Conservation (phyloP, 1,140 invertebrate genomes). For the Magallana angulata region DNA sequence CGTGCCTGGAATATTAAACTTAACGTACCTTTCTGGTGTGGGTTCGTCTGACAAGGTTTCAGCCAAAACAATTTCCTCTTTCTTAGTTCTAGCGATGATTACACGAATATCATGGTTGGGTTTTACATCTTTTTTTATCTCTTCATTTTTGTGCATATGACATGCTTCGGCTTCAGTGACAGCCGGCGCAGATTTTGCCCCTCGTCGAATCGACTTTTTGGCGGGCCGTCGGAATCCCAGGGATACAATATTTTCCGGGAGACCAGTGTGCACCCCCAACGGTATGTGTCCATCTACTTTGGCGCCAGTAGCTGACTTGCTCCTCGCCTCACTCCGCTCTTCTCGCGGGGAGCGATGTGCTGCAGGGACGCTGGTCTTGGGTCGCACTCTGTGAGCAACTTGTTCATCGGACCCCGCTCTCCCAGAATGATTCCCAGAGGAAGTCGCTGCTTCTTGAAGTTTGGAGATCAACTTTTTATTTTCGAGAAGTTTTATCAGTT, state of each 20-base stretch:
- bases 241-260: slow-evolving; percentile 42
- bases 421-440: background rate
- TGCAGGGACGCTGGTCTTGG: background rate
- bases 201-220: background rate
- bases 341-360: background rate
- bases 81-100: background rate
- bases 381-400: background rate
- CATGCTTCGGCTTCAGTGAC: background rate
- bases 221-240: slow-evolving; percentile 41
- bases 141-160: background rate
- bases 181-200: background rate
- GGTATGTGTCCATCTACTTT: background rate
- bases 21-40: background rate
- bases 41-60: background rate
- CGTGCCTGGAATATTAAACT: no score
- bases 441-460: slow-evolving; percentile 39
- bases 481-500: slow-evolving; percentile 42
- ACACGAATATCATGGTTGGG: background rate
- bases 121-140: background rate
- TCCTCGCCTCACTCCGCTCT: background rate
- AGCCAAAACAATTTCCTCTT: background rate
- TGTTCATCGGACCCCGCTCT: background rate
- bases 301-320: background rate
- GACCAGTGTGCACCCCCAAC: background rate
- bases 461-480: slow-evolving; percentile 22